These are phyloP conservation scores for Platycheirus albimanus DNA, from an alignment of 2,888 invertebrate genomes.

Conservation along the genomic window DNA sequence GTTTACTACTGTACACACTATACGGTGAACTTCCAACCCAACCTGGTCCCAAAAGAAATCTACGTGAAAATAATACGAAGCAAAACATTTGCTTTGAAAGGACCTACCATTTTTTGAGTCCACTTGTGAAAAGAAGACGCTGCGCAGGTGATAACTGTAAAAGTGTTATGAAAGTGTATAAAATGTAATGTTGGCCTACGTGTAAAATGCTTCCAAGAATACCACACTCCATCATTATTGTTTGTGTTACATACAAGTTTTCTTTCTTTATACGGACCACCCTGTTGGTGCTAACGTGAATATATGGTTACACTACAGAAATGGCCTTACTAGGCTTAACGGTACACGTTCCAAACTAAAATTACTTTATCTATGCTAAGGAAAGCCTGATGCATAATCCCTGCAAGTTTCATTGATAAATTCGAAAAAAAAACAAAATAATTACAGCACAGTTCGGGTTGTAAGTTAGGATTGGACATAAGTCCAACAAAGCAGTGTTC, in stretches of 20 bases:
- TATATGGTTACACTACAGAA: no score
- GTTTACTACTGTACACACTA: constrained; percentile 26
- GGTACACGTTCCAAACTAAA: background rate
- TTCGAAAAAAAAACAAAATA: constrained; percentile 3
- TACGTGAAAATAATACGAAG: constrained; percentile 12
- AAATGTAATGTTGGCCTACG: constrained; percentile 36
- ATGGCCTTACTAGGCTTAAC: background rate
- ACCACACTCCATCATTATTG: background rate
- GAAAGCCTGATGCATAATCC: background rate
- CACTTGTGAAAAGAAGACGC: constrained; percentile 24
- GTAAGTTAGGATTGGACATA: no score
- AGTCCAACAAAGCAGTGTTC: no score
- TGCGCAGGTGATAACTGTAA: constrained; percentile 43
- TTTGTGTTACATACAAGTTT: background rate
- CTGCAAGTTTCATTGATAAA: background rate
- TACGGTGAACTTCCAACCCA: constrained; percentile 8
- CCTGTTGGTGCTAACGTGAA: background rate
- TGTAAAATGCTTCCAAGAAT: constrained; percentile 32
- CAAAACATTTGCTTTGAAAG: constrained; percentile 27
- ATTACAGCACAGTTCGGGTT: constrained; percentile 4
- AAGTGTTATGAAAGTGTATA: constrained; percentile 35
- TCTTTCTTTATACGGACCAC: background rate
- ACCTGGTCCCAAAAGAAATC: constrained; percentile 30
- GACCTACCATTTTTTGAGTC: constrained; percentile 28
- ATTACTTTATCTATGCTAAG: background rate